A percentile compares a stretch with the other conserved stretches of the same genome.
Conservation (phyloP, 2,888 invertebrate genomes). For the Acleris sparsana region DNA sequence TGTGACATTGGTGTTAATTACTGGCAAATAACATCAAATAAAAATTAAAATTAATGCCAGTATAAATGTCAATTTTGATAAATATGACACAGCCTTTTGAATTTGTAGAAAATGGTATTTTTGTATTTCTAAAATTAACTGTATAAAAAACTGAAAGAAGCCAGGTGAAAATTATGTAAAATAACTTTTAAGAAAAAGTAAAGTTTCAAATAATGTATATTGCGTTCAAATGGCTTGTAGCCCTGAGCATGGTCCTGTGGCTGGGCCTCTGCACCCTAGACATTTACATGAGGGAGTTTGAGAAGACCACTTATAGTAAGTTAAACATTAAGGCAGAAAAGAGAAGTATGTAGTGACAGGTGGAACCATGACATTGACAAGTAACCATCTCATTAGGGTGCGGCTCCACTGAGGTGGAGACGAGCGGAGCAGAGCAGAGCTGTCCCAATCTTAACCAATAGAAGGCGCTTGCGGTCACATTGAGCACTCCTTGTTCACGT, state of each 20-base stretch:
- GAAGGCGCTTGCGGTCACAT: too few relatives aligned
- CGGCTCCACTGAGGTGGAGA: too few relatives aligned
- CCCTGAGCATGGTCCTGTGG: conserved; percentile 66
- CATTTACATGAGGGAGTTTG: conserved; percentile 42
- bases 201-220: conserved; percentile 63
- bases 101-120: conserved; percentile 49
- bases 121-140: conserved; percentile 53
- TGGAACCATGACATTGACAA: too few relatives aligned
- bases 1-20: neutral
- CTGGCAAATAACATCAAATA: neutral
- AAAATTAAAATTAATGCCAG: conserved; percentile 1
- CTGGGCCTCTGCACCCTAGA: conserved; percentile 60
- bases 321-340: neutral
- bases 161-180: conserved; percentile 38
- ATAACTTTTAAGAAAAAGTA: conserved; percentile 39
- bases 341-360: neutral
- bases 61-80: conserved; percentile 40
- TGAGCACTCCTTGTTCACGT: too few relatives aligned
- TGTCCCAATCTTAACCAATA: too few relatives aligned
- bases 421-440: too few relatives aligned
- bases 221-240: conserved; percentile 71
- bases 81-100: conserved; percentile 46
- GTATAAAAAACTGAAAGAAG: conserved; percentile 43
- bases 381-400: too few relatives aligned
- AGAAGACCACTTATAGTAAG: conserved; percentile 11